phyloP scores from a whole-genome alignment of 2,797 vertebrate species.

The Pachyuromys duprasi region DNA sequence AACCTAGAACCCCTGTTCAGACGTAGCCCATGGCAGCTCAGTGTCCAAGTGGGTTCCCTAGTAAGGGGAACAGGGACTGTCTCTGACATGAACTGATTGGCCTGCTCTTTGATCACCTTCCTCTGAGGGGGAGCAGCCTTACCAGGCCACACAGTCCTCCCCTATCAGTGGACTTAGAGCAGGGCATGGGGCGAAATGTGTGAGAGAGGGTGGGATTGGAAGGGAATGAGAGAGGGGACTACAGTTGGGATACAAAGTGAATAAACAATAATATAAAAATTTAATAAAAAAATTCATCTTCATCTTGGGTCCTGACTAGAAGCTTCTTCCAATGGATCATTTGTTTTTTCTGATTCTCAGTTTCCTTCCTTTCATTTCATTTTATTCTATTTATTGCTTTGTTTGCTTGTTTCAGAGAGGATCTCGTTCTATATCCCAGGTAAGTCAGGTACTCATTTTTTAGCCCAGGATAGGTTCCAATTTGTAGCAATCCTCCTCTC shows the following conservation, averaged over 20 bases:
- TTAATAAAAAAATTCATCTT: neutral
- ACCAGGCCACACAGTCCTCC: no score
- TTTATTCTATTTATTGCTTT: neutral
- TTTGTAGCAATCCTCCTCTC: neutral
- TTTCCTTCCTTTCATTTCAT: neutral
- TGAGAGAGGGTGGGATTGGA: neutral
- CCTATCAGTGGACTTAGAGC: no score
- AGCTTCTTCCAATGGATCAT: neutral
- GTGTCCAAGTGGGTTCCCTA: no score
- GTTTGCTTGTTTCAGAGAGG: neutral
- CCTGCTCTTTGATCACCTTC: no score
- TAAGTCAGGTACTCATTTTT: neutral
- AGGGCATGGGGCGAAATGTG: no score
- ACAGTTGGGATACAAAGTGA: neutral
- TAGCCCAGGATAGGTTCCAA: neutral
- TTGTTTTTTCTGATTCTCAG: slow-evolving; percentile 31
- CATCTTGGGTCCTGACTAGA: neutral
- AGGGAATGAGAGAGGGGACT: no score
- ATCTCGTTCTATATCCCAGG: neutral
- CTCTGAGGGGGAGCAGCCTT: no score
- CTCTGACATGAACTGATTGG: no score
- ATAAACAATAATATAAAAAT: neutral
- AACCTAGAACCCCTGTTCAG: no score
- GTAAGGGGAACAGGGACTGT: no score
- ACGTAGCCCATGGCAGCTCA: no score